These are phyloP conservation scores for Lanius collurio DNA, from an alignment of 2,113 vertebrate species.

Conservation along the genomic window DNA sequence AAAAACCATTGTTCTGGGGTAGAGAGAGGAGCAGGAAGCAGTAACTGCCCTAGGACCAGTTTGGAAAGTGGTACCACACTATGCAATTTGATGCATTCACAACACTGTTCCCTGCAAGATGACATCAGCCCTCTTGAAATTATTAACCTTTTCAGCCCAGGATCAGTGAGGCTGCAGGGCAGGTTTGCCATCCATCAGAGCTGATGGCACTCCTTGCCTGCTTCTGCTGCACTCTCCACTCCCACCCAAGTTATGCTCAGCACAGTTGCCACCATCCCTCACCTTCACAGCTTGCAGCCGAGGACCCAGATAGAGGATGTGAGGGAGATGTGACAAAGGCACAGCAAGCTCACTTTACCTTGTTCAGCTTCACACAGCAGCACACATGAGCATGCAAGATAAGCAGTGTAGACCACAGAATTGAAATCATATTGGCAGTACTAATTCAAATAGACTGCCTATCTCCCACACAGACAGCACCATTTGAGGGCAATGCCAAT, in stretches of 20 bases:
- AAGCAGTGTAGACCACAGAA: neutral
- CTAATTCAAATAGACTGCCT: neutral
- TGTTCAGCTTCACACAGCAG: neutral
- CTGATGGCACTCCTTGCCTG: rapidly evolving
- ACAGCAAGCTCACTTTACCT: neutral
- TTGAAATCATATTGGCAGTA: neutral
- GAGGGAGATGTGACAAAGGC: neutral
- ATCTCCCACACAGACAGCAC: neutral
- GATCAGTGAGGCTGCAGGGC: neutral
- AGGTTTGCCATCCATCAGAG: rapidly evolving
- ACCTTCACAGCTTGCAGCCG: neutral
- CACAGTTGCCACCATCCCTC: neutral
- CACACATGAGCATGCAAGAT: neutral
- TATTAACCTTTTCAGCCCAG: neutral
- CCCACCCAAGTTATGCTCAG: rapidly evolving
- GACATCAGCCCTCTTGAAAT: neutral
- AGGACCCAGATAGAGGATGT: neutral
- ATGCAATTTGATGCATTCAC: neutral
- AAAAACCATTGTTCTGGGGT: rapidly evolving
- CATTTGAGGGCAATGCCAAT: neutral
- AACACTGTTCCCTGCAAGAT: neutral
- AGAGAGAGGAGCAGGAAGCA: neutral
- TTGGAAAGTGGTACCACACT: neutral
- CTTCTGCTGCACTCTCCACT: neutral
- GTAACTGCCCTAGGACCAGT: neutral